Percentiles rank a stretch among this genome's conserved stretches.
Evolutionary conservation across 64 coral and sea anemone species (phyloP).

Genomic region (Montipora sp.): DNA sequence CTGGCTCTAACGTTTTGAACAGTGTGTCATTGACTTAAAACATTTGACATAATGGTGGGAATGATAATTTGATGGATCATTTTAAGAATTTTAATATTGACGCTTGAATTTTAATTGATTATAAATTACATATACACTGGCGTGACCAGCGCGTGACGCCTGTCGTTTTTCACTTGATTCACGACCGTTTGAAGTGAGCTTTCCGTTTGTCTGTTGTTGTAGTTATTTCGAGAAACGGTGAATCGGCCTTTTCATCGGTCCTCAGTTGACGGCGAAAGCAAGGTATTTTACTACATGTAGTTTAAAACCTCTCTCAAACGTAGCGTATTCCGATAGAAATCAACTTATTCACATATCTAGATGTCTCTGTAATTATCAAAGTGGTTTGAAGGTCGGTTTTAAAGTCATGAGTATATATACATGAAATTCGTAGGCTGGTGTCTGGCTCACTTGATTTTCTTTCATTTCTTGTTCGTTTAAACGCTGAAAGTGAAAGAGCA

Average conservation of each 20-base stretch:
- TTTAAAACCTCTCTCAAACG: not conserved
- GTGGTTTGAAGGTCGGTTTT: not conserved
- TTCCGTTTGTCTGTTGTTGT: not conserved
- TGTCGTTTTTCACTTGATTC: not conserved
- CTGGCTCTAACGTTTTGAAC: too few species aligned
- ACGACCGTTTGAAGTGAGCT: not conserved
- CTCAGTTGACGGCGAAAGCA: slow-evolving; percentile 6
- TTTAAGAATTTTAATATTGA: too few species aligned
- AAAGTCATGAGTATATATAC: not conserved
- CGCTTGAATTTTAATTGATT: too few species aligned
- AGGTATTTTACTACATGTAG: not conserved
- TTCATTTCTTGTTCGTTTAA: not conserved
- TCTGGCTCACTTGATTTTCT: not conserved
- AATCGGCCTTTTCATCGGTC: slow-evolving; percentile 29
- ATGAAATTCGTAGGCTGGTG: not conserved
- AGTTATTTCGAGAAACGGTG: not conserved
- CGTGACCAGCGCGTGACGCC: slow-evolving; percentile 20
- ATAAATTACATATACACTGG: not conserved
- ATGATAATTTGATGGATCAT: too few species aligned
- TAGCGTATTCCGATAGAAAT: not conserved
- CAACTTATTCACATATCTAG: not conserved
- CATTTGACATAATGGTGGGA: too few species aligned
- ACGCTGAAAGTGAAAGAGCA: not conserved
- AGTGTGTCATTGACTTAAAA: too few species aligned
- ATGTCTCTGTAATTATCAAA: not conserved